Evolutionary conservation across 2,113 vertebrate genomes (phyloP).

Genomic region (Narcine bancroftii): DNA sequence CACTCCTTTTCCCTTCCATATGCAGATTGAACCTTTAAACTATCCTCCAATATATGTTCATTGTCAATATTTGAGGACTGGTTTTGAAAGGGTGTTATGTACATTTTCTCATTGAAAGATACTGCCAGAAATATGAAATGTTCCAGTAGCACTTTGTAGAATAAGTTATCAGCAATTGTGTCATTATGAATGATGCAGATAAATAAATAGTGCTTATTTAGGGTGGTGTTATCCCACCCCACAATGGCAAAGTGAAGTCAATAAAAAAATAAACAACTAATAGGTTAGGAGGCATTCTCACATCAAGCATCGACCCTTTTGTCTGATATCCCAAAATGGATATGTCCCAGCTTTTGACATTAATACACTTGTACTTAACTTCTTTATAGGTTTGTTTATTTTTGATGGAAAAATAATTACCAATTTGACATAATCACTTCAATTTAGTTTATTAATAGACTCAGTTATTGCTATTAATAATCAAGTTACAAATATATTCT

Average conservation of each 20-base stretch:
- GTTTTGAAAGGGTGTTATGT: no score
- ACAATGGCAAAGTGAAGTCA: not conserved
- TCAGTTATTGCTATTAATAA: not conserved
- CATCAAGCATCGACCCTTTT: not conserved
- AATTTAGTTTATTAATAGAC: conserved; percentile 16
- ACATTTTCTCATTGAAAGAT: no score
- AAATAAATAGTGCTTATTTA: not conserved
- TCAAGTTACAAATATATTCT: not conserved
- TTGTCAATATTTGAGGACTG: no score
- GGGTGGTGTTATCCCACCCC: not conserved
- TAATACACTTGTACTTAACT: not conserved
- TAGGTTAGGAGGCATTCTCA: not conserved
- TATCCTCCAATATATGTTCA: no score
- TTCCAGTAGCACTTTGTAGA: not conserved
- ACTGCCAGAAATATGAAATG: not conserved
- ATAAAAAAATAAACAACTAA: not conserved
- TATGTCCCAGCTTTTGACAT: not conserved
- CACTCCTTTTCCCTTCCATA: no score
- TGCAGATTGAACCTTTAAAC: no score
- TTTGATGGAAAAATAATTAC: not conserved
- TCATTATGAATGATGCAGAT: not conserved
- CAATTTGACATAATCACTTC: not conserved
- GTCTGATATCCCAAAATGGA: not conserved
- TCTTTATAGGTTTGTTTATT: not conserved
- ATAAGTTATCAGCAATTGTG: not conserved